phyloP scores from a whole-genome alignment of 2,888 invertebrate genomes.

The Aelia acuminata region DNA sequence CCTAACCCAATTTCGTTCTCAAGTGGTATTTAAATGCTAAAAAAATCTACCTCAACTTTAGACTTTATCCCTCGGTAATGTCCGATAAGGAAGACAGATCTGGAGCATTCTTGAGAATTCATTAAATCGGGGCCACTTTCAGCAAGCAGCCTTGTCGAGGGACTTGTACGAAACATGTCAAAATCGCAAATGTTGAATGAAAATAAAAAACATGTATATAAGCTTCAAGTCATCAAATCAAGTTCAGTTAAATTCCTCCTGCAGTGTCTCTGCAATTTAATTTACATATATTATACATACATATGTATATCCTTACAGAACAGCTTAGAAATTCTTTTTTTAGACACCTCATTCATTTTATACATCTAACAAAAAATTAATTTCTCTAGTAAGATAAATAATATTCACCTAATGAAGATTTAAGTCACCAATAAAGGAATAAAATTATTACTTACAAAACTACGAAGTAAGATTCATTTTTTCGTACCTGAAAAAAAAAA shows the following conservation, averaged over 20 bases:
- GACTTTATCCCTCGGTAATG: background rate
- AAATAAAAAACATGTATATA: background rate
- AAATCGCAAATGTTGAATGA: background rate
- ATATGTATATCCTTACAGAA: too few species aligned
- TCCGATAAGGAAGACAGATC: conserved; percentile 1
- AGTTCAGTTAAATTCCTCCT: too few species aligned
- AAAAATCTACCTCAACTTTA: background rate
- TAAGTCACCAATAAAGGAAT: background rate
- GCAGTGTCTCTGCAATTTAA: too few species aligned
- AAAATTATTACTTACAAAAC: background rate
- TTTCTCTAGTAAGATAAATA: too few species aligned
- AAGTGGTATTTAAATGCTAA: background rate
- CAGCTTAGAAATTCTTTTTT: too few species aligned
- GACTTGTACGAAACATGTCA: background rate
- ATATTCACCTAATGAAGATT: too few species aligned
- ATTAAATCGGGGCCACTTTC: conserved; percentile 16
- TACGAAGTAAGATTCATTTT: background rate
- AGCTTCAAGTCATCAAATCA: too few species aligned
- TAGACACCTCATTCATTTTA: too few species aligned
- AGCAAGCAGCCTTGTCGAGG: background rate
- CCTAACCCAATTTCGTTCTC: background rate
- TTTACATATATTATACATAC: too few species aligned
- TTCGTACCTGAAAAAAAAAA: background rate
- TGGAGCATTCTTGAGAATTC: conserved; percentile 18
- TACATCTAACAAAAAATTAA: too few species aligned